phyloP scores from a whole-genome alignment of 2,113 vertebrate species.

The Hippocampus barbouri region DNA sequence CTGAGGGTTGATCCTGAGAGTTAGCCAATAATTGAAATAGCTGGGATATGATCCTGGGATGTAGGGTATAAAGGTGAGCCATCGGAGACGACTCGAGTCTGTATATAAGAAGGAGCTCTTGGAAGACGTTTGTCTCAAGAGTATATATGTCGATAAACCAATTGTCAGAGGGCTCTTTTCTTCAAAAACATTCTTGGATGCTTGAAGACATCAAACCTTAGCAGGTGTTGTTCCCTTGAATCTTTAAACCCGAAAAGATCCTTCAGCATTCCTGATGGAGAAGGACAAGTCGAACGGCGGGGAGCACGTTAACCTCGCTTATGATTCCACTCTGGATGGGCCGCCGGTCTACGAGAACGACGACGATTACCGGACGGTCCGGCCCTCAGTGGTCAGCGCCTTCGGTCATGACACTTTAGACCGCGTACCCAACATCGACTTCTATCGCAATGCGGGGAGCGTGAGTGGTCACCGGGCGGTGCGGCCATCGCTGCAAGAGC shows the following conservation, averaged over 20 bases:
- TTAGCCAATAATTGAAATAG: slow-evolving; percentile 62
- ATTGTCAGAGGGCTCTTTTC: slow-evolving; percentile 4
- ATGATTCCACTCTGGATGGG: slow-evolving; percentile 68
- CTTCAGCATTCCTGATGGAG: slow-evolving; percentile 58
- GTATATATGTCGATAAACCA: slow-evolving; percentile 11
- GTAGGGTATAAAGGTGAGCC: slow-evolving; percentile 61
- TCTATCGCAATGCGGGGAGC: slow-evolving; percentile 91
- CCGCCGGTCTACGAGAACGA: slow-evolving; percentile 84
- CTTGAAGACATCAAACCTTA: slow-evolving; percentile 20
- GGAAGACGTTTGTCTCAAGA: slow-evolving; percentile 1
- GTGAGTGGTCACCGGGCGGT: slow-evolving; percentile 83
- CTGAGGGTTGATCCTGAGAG: slow-evolving; percentile 58
- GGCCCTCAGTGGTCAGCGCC: slow-evolving; percentile 79
- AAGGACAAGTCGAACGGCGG: slow-evolving; percentile 38
- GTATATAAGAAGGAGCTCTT: slow-evolving; percentile 11
- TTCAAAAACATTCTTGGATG: slow-evolving; percentile 31
- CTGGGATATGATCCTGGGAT: slow-evolving; percentile 33
- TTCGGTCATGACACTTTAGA: slow-evolving; percentile 96
- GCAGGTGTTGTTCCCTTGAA: slow-evolving; percentile 19
- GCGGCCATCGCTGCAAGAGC: slow-evolving; percentile 90
- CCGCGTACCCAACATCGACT: slow-evolving; percentile 87
- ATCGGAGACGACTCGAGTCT: slow-evolving; percentile 20
- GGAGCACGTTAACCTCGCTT: slow-evolving; percentile 56
- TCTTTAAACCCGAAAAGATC: slow-evolving; percentile 31
- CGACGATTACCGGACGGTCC: slow-evolving; percentile 69